Evolutionary conservation across 2,113 vertebrate species (phyloP).

Genomic region (Mormyrus lacerda): DNA sequence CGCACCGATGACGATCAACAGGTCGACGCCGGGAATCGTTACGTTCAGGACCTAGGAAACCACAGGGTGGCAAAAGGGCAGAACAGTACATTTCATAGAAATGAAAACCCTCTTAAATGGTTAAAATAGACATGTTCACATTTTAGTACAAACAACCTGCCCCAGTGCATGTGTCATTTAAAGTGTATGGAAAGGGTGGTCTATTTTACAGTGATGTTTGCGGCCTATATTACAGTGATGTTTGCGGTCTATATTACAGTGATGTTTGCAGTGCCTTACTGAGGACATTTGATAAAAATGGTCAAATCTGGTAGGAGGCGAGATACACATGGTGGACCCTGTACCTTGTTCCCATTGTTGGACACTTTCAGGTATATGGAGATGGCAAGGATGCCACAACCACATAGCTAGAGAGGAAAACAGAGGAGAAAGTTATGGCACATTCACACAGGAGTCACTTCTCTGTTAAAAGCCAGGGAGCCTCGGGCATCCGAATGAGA

Average conservation of each 20-base stretch:
- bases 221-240: neutral
- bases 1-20: conserved; percentile 56
- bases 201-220: neutral
- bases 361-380: conserved; percentile 71
- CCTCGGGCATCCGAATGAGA: neutral
- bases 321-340: neutral
- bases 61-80: neutral
- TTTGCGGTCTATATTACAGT: too few species aligned
- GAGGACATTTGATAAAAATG: neutral
- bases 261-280: neutral
- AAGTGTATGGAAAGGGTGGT: neutral
- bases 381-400: conserved; percentile 67
- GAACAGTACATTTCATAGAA: neutral
- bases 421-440: neutral
- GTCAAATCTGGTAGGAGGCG: neutral
- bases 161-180: neutral
- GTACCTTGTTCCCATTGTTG: conserved; percentile 43
- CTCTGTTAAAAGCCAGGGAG: neutral
- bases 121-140: too few species aligned
- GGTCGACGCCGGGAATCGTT: conserved; percentile 41
- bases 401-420: conserved; percentile 61
- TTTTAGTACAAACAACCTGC: neutral
- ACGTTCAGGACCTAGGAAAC: conserved; percentile 32
- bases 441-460: neutral
- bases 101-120: too few species aligned